These are phyloP conservation scores for Xestia sexstrigata DNA, from an alignment of 2,888 invertebrate genomes.

Conservation along the genomic window DNA sequence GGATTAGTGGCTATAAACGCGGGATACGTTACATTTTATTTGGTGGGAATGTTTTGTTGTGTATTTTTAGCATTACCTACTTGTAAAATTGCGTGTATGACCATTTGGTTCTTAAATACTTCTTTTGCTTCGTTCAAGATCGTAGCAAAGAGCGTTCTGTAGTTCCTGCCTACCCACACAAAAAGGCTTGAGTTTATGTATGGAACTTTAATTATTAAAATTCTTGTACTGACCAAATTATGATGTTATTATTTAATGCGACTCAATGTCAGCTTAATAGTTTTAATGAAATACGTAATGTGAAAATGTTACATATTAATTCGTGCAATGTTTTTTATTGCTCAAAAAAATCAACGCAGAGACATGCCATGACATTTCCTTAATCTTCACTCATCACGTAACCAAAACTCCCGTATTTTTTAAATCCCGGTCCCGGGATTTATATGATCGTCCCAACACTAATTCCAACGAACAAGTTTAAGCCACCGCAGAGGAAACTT, in stretches of 20 bases:
- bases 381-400: slow-evolving; percentile 49
- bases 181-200: background rate
- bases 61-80: background rate
- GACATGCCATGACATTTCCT: background rate
- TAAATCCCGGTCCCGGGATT: slow-evolving; percentile 56
- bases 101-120: background rate
- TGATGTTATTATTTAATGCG: background rate
- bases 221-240: background rate
- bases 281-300: background rate
- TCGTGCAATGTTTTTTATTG: background rate
- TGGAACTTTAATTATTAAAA: no score
- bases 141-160: background rate
- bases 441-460: slow-evolving; percentile 64
- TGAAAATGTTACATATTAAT: background rate
- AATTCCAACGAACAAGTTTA: slow-evolving; percentile 71
- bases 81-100: background rate
- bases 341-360: slow-evolving; percentile 3
- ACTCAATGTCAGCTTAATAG: background rate
- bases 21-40: slow-evolving; percentile 24
- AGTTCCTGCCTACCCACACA: background rate
- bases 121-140: background rate
- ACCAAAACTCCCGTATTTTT: slow-evolving; percentile 49
- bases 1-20: slow-evolving; percentile 43
- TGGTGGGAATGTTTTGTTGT: background rate
- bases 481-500: slow-evolving; percentile 72